Conservation (phyloP, 1,140 invertebrate species). For the Venturia canescens region DNA sequence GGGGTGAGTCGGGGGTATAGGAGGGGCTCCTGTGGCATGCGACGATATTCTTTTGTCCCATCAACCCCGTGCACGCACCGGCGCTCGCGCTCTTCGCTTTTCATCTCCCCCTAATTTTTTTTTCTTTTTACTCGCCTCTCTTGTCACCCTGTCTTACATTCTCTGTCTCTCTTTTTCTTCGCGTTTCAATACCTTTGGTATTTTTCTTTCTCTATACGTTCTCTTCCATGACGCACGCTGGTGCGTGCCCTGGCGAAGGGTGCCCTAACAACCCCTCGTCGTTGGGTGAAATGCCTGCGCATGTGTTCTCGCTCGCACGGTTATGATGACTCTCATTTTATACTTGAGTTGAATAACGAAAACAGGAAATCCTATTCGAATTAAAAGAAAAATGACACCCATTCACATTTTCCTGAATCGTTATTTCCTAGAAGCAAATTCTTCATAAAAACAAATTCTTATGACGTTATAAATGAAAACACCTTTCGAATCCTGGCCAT, state of each 20-base stretch:
- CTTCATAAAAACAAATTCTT: no score
- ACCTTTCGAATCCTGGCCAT: no score
- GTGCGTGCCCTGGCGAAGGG: constrained; percentile 63
- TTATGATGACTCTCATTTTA: constrained; percentile 63
- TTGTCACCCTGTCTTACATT: constrained; percentile 4
- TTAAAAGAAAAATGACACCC: no score
- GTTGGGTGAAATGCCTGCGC: constrained; percentile 66
- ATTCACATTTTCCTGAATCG: not conserved
- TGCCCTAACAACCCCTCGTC: constrained; percentile 66
- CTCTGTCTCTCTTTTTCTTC: constrained; percentile 32
- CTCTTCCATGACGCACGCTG: constrained; percentile 51
- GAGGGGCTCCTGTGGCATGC: constrained; percentile 60
- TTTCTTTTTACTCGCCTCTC: constrained; percentile 42
- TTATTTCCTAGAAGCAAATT: no score
- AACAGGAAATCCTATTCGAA: not conserved
- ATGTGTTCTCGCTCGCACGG: constrained; percentile 58
- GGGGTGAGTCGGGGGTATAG: constrained; percentile 53
- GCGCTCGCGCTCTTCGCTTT: constrained; percentile 39
- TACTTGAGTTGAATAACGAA: not conserved
- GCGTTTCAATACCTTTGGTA: constrained; percentile 13
- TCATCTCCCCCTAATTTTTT: constrained; percentile 51
- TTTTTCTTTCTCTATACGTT: constrained; percentile 26
- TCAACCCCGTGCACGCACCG: constrained; percentile 56
- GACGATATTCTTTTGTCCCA: constrained; percentile 69
- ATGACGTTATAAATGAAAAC: no score